A percentile compares a stretch with the other conserved stretches of the same genome.
These are phyloP conservation scores for Paraescarpia echinospica DNA, from an alignment of 1,140 invertebrate genomes.

Conservation along the genomic window DNA sequence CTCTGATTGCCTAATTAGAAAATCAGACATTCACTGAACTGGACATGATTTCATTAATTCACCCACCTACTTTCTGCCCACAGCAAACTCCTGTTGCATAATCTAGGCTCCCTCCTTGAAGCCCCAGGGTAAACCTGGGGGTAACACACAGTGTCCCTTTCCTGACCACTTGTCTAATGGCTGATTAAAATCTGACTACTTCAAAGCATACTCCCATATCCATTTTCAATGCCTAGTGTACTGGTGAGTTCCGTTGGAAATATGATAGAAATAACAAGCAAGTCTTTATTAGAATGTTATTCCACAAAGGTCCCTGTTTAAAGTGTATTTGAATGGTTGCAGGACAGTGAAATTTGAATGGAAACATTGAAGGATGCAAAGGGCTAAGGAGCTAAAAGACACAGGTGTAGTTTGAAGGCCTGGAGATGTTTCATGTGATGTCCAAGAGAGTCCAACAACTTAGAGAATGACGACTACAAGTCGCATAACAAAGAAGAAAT, in stretches of 20 bases:
- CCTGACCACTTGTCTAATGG: neutral
- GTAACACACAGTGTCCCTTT: neutral
- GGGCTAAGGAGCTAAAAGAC: neutral
- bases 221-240: neutral
- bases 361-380: neutral
- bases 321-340: neutral
- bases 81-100: neutral
- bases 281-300: neutral
- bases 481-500: too few relatives aligned
- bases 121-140: neutral
- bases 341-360: neutral
- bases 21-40: neutral
- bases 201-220: neutral
- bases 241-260: neutral
- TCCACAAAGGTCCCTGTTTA: neutral
- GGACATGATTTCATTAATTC: neutral
- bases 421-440: too few relatives aligned
- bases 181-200: neutral
- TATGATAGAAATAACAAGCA: neutral
- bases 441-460: too few relatives aligned
- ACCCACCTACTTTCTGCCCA: neutral
- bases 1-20: slow-evolving; percentile 1
- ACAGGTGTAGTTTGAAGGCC: too few relatives aligned
- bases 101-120: neutral
- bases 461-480: too few relatives aligned